Evolutionary conservation across 2,797 vertebrate genomes (phyloP), one percentile per base, ranked within the genome.

Genomic region (Megalops cyprinoides): DNA sequence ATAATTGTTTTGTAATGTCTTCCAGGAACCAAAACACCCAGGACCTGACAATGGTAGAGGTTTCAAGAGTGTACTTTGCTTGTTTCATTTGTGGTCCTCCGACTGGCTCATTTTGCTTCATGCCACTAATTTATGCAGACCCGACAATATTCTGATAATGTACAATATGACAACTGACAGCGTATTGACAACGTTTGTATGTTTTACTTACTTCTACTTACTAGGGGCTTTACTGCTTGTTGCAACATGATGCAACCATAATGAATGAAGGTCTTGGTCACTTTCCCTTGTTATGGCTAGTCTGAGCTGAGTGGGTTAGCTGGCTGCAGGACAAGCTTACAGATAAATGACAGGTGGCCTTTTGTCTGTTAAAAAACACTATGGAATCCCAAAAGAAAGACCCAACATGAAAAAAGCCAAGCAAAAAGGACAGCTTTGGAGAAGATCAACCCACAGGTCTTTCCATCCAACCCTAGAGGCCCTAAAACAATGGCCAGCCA

Each of bases 401-500:
- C 55, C 44, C 5, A 48, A 42, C 56, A 62, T 48, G 39, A 53
- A 60, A 62, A 65, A 42, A n/a, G 42, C 37, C 44, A 65, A 49
- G 76, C n/a, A n/a, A n/a, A 44, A 49, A 14, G 12, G 42, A 9
- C 44, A 49, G 49, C 14, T 60, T 78, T 39, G 37, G 44, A 65
- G 37, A n/a, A 71, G 67, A 71, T 71, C 67, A 44, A 42, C 67
- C 7, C 23, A 12, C 44, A 20, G 44, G 42, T 56, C 14, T 39
- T 55, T 49, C 74, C 49, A 37, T 55, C 25, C n/a, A 76, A 37
- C 74, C 49, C 74, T 12, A 34, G 18, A 76, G 51, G 51, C 37
- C 46, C 62, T 62, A 49, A 9, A 78, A 78, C 34, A 78, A 71
- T 49, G 23, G 78, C n/a, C 62, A 18, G 60, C 12, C n/a, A 23